Evolutionary conservation across 2,888 invertebrate species (phyloP), one percentile per base, ranked within the genome.

Genomic region (Zeuzera pyrina): DNA sequence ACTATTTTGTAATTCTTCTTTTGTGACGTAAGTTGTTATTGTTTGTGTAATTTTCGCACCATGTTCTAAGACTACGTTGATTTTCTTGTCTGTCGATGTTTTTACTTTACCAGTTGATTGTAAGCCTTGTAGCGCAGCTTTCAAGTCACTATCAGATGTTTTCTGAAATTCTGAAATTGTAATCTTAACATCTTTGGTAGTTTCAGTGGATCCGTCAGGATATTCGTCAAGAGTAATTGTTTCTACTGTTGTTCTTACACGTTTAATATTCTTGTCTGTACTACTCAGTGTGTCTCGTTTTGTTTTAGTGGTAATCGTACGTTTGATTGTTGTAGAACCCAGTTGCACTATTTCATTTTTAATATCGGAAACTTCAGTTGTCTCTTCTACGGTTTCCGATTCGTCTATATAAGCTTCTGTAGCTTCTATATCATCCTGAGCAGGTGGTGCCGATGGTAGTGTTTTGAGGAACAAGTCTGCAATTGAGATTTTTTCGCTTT

Each of bases 161-260:
- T 76, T 77, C 48, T 84, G 84, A 39, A 67, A 76, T 53, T 84
- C 84, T 0, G 84, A 84, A 38, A 84, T 72, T 2, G 84, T 84
- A 26, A 84, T 78, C 60, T 84, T 84, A 1, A 83, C 76, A 41
- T 84, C 84, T 62, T 79, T 84, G 1, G 83, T 84, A 3, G 84
- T 84, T 58, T 87, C 86, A 29, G 85, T 79, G 2, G 87, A 85
- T 15, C 86, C 86, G 49, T 85, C 84, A 2, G 84, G 79, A 45
- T 70, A 81, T 48, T 71, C 74, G 45, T 84, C 84, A 2, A 78
- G 63, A 12, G 77, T 79, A 4, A 64, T 68, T 1, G 84, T 84
- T 50, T 86, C 87, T 28, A 86, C 70, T 7, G 87, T 86, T 26
- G 87, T 86, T 46, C 87, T 81, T 32, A 87, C 73, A 12, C 87